These are phyloP conservation scores for Epinotia nisella DNA, from an alignment of 2,888 invertebrate genomes.

Conservation along the genomic window DNA sequence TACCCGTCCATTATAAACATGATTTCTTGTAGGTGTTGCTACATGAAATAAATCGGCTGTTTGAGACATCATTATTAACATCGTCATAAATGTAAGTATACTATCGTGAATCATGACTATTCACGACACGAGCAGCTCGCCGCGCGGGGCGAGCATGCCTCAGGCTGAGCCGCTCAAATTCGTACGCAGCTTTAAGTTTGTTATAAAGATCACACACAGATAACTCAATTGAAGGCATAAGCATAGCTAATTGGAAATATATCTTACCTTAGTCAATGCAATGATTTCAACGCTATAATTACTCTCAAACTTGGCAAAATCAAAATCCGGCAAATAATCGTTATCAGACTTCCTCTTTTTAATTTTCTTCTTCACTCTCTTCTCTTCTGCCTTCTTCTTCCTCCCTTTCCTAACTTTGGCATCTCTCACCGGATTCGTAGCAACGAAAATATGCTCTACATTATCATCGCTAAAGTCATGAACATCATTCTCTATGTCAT, in stretches of 20 bases:
- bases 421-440: constrained; percentile 31
- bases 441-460: constrained; percentile 33
- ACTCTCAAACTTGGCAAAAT: constrained; percentile 36
- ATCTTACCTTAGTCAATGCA: constrained; percentile 35
- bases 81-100: too few species aligned
- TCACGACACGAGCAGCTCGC: too few species aligned
- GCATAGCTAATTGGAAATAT: not conserved
- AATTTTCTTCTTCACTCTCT: constrained; percentile 30
- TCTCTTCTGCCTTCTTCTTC: constrained; percentile 29
- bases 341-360: constrained; percentile 36
- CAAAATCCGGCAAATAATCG: constrained; percentile 40
- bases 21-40: too few species aligned
- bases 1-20: too few species aligned
- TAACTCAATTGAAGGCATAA: too few species aligned
- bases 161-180: too few species aligned
- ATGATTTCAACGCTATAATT: constrained; percentile 37
- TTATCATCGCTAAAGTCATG: constrained; percentile 31
- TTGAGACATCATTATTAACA: too few species aligned
- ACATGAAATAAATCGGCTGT: too few species aligned
- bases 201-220: too few species aligned
- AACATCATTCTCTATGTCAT: not conserved
- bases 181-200: too few species aligned
- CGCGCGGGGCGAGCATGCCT: too few species aligned
- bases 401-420: constrained; percentile 24
- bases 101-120: too few species aligned